Percentiles rank a stretch among this genome's conserved stretches.
Conservation (phyloP, 2,113 vertebrate species). For the Sinosuthora webbiana region DNA sequence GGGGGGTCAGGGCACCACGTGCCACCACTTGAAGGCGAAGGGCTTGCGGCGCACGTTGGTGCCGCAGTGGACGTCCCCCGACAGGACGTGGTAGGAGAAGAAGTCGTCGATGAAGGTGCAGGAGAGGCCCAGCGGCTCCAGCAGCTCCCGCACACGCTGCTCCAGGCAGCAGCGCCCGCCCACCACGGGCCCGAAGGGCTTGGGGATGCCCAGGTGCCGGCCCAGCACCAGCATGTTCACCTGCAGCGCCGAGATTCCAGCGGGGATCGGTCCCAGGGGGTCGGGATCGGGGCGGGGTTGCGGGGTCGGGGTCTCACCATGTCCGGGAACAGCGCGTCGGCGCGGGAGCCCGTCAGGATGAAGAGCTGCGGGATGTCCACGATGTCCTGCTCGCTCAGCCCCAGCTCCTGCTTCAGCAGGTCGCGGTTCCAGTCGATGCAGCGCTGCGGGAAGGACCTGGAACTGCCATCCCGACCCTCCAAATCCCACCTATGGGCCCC, state of each 20-base stretch:
- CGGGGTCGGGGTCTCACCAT: slow-evolving; percentile 73
- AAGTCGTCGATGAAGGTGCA: slow-evolving; percentile 86
- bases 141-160: slow-evolving; percentile 73
- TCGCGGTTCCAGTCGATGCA: slow-evolving; percentile 93
- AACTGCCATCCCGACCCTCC: not conserved
- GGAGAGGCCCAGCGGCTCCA: slow-evolving; percentile 81
- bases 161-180: slow-evolving; percentile 83
- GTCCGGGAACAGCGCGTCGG: slow-evolving; percentile 83
- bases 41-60: slow-evolving; percentile 84
- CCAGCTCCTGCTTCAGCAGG: slow-evolving; percentile 87
- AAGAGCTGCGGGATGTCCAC: slow-evolving; percentile 90
- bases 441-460: not conserved
- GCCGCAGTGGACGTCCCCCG: slow-evolving; percentile 87
- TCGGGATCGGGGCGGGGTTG: not conserved
- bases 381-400: slow-evolving; percentile 83
- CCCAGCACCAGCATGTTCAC: slow-evolving; percentile 92
- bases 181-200: slow-evolving; percentile 85
- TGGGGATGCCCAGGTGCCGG: slow-evolving; percentile 86
- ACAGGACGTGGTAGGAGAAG: slow-evolving; percentile 77
- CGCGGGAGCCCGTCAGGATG: not conserved
- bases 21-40: slow-evolving; percentile 88
- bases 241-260: slow-evolving; percentile 23
- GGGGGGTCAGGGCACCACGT: slow-evolving; percentile 69
- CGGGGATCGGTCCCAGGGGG: not conserved
- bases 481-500: rapidly evolving